Conservation (phyloP, 2,888 invertebrate species). For the Isoperla grammatica region DNA sequence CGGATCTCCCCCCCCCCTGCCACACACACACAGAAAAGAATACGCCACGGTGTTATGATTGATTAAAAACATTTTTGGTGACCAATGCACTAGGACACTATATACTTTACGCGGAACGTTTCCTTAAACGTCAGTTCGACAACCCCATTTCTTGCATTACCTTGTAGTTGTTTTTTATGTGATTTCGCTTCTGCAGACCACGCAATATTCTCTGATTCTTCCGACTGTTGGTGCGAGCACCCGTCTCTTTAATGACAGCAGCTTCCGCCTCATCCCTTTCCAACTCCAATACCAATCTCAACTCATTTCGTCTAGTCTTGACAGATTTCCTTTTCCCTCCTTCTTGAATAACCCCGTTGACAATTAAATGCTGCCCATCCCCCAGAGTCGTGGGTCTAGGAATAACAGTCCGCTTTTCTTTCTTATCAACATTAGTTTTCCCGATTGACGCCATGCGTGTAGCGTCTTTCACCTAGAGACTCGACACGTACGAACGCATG, state of each 20-base stretch:
- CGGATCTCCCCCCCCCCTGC: too few relatives aligned
- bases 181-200: constrained; percentile 23
- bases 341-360: constrained; percentile 21
- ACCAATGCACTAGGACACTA: too few relatives aligned
- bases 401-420: constrained; percentile 5
- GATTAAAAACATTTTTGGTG: too few relatives aligned
- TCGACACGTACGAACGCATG: too few relatives aligned
- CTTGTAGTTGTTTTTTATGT: not conserved
- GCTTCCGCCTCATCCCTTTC: constrained; percentile 24
- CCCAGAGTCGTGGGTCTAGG: constrained; percentile 8
- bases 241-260: constrained; percentile 34
- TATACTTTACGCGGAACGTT: too few relatives aligned
- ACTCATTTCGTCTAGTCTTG: constrained; percentile 42
- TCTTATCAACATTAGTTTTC: constrained; percentile 7
- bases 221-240: constrained; percentile 27
- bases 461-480: too few relatives aligned
- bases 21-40: too few relatives aligned
- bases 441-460: not conserved
- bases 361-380: constrained; percentile 10
- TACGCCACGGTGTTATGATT: too few relatives aligned
- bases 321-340: constrained; percentile 37
- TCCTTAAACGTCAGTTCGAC: too few relatives aligned
- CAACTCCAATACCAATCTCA: constrained; percentile 38
- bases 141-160: too few relatives aligned
- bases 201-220: constrained; percentile 30